These are phyloP conservation scores for Sphenopsis melanotis DNA, from an alignment of 2,797 vertebrate species.

Conservation along the genomic window DNA sequence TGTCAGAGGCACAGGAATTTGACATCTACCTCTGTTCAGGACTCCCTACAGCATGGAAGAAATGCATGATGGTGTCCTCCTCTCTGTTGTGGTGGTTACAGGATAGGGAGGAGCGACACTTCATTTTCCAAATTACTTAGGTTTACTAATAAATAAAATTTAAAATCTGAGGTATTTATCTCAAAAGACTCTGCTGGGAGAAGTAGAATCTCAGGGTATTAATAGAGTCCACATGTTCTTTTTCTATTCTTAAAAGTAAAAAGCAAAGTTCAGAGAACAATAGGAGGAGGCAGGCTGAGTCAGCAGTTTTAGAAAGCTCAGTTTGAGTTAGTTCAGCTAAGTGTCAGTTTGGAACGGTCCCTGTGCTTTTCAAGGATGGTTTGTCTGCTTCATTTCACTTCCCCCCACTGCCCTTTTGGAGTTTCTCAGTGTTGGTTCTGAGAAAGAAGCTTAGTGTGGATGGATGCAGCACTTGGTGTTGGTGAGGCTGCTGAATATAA, in stretches of 20 bases:
- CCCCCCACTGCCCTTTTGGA: not conserved
- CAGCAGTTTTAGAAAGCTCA: not conserved
- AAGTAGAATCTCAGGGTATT: not conserved
- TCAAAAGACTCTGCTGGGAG: not conserved
- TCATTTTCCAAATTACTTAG: not conserved
- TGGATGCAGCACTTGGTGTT: not conserved
- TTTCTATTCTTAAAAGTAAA: not conserved
- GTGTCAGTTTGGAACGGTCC: not conserved
- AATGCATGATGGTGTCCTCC: rapidly evolving
- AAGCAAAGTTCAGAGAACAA: not conserved
- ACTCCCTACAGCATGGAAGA: not conserved
- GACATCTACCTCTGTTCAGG: not conserved
- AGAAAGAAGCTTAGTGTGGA: not conserved
- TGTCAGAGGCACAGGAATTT: not conserved
- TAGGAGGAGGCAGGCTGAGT: not conserved
- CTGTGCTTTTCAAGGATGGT: not conserved
- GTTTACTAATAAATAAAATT: not conserved
- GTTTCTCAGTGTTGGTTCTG: not conserved
- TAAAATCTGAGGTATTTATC: not conserved
- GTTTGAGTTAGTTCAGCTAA: not conserved
- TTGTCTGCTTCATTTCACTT: not conserved
- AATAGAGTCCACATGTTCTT: not conserved
- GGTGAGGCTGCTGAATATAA: rapidly evolving
- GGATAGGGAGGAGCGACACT: not conserved
- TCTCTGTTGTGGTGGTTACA: not conserved